These are phyloP conservation scores for Anoplolepis gracilipes DNA, from an alignment of 1,140 invertebrate species.

Conservation along the genomic window DNA sequence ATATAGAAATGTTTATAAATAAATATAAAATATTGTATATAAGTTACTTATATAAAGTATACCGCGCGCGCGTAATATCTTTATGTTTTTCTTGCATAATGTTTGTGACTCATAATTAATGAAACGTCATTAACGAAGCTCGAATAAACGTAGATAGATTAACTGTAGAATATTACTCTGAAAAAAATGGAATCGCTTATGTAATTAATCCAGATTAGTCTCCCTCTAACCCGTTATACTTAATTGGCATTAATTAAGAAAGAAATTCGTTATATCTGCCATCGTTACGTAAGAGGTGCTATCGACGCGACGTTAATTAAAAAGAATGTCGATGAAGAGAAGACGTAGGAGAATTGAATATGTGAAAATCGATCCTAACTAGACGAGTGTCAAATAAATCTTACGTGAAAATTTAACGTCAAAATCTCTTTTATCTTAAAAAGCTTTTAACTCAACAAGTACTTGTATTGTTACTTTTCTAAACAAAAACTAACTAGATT, in stretches of 20 bases:
- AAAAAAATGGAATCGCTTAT: constrained; percentile 15
- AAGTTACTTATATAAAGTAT: neutral
- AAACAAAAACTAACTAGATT: neutral
- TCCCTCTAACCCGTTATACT: constrained; percentile 35
- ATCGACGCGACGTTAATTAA: constrained; percentile 51
- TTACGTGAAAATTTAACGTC: neutral
- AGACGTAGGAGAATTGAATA: constrained; percentile 47
- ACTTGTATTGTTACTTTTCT: neutral
- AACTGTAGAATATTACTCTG: neutral
- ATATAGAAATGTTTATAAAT: neutral
- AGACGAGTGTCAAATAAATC: constrained; percentile 11
- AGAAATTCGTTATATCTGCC: constrained; percentile 54
- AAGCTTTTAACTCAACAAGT: neutral
- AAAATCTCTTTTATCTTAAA: constrained; percentile 8
- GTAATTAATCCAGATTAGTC: constrained; percentile 46
- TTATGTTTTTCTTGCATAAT: neutral
- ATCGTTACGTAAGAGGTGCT: constrained; percentile 28
- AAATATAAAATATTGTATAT: neutral
- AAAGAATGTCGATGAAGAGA: constrained; percentile 45
- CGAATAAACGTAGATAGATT: constrained; percentile 18
- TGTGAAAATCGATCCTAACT: constrained; percentile 21
- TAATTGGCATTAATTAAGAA: constrained; percentile 59
- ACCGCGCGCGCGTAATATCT: no score
- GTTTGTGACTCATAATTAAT: constrained; percentile 18
- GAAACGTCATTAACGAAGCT: neutral